Conservation (phyloP, 2,113 vertebrate genomes). For the Oncorhynchus keta region DNA sequence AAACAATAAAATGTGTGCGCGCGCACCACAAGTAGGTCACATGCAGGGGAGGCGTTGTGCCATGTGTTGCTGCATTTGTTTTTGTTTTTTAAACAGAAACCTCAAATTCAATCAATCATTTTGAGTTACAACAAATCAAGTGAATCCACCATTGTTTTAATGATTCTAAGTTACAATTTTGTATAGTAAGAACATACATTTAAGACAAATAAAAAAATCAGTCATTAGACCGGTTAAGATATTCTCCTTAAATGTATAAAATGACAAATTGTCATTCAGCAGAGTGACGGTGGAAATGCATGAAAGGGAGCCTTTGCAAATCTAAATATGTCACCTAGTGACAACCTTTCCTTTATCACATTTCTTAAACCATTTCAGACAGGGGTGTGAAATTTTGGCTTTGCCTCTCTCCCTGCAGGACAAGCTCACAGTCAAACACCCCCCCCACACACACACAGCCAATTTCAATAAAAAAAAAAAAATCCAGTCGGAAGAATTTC, state of each 20-base stretch:
- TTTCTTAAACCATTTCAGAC: conserved; percentile 73
- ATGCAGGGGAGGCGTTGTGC: too few species aligned
- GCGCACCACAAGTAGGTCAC: too few species aligned
- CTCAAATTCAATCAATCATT: too few species aligned
- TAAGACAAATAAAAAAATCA: neutral
- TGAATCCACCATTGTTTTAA: too few species aligned
- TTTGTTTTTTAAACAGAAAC: too few species aligned
- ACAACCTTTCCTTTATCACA: conserved; percentile 73
- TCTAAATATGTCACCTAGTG: conserved; percentile 54
- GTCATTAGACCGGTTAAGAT: neutral
- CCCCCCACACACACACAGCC: conserved; percentile 8
- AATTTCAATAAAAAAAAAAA: conserved; percentile 53
- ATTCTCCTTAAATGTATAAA: neutral
- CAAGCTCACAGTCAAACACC: conserved; percentile 41
- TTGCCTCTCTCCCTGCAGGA: conserved; percentile 69
- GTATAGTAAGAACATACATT: too few species aligned
- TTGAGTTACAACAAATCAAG: too few species aligned
- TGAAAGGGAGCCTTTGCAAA: conserved; percentile 70
- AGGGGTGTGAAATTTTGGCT: conserved; percentile 72
- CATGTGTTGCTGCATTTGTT: too few species aligned
- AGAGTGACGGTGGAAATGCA: conserved; percentile 69
- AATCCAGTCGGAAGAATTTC: conserved; percentile 75
- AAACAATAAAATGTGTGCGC: too few species aligned
- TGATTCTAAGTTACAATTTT: too few species aligned
- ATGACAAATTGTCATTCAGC: conserved; percentile 41